A percentile compares a stretch with the other conserved stretches of the same genome.
phyloP scores from a whole-genome alignment of 2,888 invertebrate genomes.

The Uropetala carovei region DNA sequence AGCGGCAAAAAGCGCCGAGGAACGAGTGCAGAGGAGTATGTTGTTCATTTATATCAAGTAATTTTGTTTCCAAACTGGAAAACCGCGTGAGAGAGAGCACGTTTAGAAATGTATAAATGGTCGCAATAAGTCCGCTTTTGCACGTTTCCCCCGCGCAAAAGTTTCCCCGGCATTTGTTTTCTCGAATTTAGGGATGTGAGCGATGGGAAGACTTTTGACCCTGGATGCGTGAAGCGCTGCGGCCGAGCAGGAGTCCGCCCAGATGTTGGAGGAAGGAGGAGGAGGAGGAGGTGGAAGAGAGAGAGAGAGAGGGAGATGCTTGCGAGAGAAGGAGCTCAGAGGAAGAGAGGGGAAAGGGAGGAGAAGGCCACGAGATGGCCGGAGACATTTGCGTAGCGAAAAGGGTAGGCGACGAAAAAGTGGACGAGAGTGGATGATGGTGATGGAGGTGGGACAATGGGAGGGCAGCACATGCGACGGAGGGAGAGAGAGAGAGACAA shows the following conservation, averaged over 20 bases:
- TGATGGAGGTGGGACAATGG: neutral
- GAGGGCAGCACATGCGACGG: neutral
- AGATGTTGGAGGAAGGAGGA: constrained; percentile 23
- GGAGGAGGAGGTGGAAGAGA: neutral
- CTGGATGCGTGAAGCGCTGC: neutral
- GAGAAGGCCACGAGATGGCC: neutral
- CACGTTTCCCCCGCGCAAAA: neutral
- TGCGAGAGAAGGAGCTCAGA: no score
- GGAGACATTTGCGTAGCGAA: neutral
- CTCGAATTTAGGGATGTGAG: constrained; percentile 54
- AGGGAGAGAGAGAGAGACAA: no score
- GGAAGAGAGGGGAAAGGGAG: no score
- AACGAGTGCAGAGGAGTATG: neutral
- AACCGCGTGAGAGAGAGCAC: neutral
- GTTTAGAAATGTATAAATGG: constrained; percentile 61
- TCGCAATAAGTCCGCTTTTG: constrained; percentile 24
- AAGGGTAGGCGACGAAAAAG: neutral
- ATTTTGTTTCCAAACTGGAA: constrained; percentile 45
- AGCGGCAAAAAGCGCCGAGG: constrained; percentile 16
- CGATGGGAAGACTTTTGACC: constrained; percentile 55
- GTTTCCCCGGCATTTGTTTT: constrained; percentile 34
- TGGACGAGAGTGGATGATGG: neutral
- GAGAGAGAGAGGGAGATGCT: neutral
- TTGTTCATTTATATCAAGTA: constrained; percentile 30
- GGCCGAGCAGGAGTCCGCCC: neutral